Evolutionary conservation across 2,888 invertebrate species (phyloP).

Genomic region (Temnothorax ravouxi): DNA sequence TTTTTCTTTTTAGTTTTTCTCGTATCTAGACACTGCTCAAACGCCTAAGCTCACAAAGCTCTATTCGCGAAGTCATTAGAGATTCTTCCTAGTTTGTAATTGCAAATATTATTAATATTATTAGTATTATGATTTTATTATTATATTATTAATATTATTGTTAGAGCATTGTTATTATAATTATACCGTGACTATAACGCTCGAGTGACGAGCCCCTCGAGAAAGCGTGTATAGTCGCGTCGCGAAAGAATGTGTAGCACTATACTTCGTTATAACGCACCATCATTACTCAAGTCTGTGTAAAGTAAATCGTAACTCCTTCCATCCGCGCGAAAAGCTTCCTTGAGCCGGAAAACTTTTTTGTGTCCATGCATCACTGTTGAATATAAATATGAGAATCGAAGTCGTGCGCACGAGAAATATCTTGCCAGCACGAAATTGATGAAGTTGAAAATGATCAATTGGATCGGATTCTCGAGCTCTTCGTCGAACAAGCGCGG

Average conservation of each 20-base stretch:
- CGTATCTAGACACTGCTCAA: slow-evolving; percentile 84
- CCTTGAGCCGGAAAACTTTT: slow-evolving; percentile 64
- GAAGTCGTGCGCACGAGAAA: neutral
- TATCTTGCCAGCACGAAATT: neutral
- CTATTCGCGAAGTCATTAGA: slow-evolving; percentile 86
- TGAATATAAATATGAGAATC: slow-evolving; percentile 5
- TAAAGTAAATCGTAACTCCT: slow-evolving; percentile 83
- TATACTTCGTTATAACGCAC: slow-evolving; percentile 74
- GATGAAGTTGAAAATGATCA: neutral
- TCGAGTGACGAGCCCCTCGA: slow-evolving; percentile 40
- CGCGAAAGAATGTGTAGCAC: slow-evolving; percentile 64
- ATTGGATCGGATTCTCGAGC: slow-evolving; percentile 19
- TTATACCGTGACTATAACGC: slow-evolving; percentile 32
- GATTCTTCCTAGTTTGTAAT: slow-evolving; percentile 85
- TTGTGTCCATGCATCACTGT: neutral
- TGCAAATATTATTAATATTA: slow-evolving; percentile 72
- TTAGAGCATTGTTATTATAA: slow-evolving; percentile 53
- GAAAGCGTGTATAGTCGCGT: slow-evolving; percentile 66
- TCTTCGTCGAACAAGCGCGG: slow-evolving; percentile 19
- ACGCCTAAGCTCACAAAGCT: slow-evolving; percentile 82
- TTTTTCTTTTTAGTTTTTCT: slow-evolving; percentile 63
- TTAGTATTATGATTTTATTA: slow-evolving; percentile 53
- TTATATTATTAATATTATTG: slow-evolving; percentile 57
- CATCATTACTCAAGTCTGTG: slow-evolving; percentile 79
- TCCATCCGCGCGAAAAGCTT: slow-evolving; percentile 73